These are phyloP conservation scores for Tuta absoluta DNA, from an alignment of 2,888 invertebrate species.

Conservation along the genomic window DNA sequence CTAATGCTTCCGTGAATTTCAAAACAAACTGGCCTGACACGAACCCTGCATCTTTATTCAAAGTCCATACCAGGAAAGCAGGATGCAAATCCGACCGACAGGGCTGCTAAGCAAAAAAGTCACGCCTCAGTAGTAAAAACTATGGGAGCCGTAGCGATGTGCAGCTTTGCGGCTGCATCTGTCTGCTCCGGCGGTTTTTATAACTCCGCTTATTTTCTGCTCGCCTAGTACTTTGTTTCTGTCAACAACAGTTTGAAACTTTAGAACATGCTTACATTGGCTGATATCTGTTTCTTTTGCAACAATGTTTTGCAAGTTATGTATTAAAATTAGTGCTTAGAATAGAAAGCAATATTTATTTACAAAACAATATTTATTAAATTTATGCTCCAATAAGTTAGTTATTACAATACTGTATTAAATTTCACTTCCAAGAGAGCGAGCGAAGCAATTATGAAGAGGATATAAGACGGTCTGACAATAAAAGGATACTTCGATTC, in stretches of 20 bases:
- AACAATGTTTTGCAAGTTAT: background rate
- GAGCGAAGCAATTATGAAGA: conserved; percentile 22
- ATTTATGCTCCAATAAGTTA: background rate
- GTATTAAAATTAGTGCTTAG: background rate
- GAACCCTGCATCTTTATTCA: conserved; percentile 49
- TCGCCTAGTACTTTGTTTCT: conserved; percentile 38
- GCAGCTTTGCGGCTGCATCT: conserved; percentile 34
- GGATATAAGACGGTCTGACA: conserved; percentile 26
- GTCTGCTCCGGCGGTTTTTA: conserved; percentile 37
- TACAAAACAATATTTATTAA: background rate
- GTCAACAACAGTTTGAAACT: conserved; percentile 26
- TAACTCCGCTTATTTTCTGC: conserved; percentile 41
- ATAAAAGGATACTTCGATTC: conserved; percentile 25
- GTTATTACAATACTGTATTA: conserved; percentile 21
- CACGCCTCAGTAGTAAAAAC: conserved; percentile 59
- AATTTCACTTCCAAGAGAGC: conserved; percentile 13
- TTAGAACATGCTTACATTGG: conserved; percentile 20
- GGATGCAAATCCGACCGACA: conserved; percentile 52
- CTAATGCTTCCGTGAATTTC: conserved; percentile 30
- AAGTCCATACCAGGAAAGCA: conserved; percentile 49
- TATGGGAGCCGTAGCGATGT: conserved; percentile 39
- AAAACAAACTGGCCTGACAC: conserved; percentile 39
- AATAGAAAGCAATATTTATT: background rate
- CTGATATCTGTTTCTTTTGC: conserved; percentile 26
- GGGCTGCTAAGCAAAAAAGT: conserved; percentile 56